These are phyloP conservation scores for Carabus problematicus DNA, from an alignment of 2,888 invertebrate genomes.

Conservation along the genomic window DNA sequence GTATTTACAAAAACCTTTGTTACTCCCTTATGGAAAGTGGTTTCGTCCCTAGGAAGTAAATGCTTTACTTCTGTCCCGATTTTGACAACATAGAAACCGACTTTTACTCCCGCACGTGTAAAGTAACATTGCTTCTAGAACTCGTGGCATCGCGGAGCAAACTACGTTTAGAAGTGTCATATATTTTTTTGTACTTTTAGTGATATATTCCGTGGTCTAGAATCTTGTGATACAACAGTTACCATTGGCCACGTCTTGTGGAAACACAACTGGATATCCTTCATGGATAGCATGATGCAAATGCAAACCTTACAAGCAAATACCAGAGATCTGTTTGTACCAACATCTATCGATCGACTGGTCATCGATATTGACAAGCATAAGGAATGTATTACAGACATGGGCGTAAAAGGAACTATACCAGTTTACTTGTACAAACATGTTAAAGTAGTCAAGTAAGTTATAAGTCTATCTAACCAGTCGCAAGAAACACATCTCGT, in stretches of 20 bases:
- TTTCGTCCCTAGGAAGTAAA: too few species aligned
- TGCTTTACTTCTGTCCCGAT: too few species aligned
- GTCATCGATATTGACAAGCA: slow-evolving; percentile 73
- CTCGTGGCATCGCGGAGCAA: too few species aligned
- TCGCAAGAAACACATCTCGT: background rate
- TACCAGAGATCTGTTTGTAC: slow-evolving; percentile 73
- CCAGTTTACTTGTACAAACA: slow-evolving; percentile 54
- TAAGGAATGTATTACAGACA: slow-evolving; percentile 60
- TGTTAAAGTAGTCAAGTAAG: slow-evolving; percentile 43
- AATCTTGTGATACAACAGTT: slow-evolving; percentile 48
- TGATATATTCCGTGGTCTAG: slow-evolving; percentile 48
- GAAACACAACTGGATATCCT: slow-evolving; percentile 86
- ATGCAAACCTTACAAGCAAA: slow-evolving; percentile 74
- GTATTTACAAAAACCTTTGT: too few species aligned
- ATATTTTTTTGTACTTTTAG: slow-evolving; percentile 43
- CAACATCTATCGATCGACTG: slow-evolving; percentile 75
- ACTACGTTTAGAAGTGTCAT: background rate
- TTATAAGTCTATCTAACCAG: background rate
- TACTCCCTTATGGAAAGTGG: too few species aligned
- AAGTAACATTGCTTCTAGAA: too few species aligned
- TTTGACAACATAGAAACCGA: too few species aligned
- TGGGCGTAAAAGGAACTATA: slow-evolving; percentile 52
- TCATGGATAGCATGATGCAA: slow-evolving; percentile 90
- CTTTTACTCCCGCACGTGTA: too few species aligned
- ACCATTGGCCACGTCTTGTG: slow-evolving; percentile 67